Conservation (phyloP, 2,888 invertebrate genomes). For the Acanthosepion lycidas region DNA sequence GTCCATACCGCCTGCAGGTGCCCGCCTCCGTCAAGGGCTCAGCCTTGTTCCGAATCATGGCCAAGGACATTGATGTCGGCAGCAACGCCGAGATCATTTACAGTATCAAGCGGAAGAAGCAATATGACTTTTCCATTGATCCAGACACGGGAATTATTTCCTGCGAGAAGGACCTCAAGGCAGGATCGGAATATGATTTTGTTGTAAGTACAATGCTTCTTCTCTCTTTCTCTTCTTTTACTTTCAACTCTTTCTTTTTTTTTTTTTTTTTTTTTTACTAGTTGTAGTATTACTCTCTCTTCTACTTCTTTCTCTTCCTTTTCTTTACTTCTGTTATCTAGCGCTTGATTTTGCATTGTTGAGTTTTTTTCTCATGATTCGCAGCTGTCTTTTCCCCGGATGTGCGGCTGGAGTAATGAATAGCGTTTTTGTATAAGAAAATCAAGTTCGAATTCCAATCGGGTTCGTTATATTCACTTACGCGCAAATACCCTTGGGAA, state of each 20-base stretch:
- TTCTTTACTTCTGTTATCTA: too few species aligned
- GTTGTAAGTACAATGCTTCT: constrained; percentile 77
- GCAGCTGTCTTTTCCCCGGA: too few species aligned
- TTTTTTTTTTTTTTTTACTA: not conserved
- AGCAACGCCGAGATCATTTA: constrained; percentile 81
- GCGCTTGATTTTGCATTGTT: too few species aligned
- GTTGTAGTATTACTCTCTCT: too few species aligned
- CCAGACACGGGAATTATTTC: constrained; percentile 87
- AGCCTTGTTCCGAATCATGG: constrained; percentile 67
- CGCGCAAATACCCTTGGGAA: too few species aligned
- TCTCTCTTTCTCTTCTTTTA: not conserved
- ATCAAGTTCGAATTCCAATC: too few species aligned
- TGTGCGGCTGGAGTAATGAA: too few species aligned
- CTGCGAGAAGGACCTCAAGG: constrained; percentile 82
- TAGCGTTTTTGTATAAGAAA: too few species aligned
- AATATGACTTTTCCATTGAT: constrained; percentile 84
- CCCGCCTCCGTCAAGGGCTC: constrained; percentile 56
- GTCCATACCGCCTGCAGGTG: constrained; percentile 59
- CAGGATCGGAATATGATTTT: constrained; percentile 81
- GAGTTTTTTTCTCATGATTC: too few species aligned
- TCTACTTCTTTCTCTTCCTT: too few species aligned
- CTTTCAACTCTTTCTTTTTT: not conserved
- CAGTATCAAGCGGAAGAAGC: constrained; percentile 76
- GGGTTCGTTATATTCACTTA: too few species aligned
- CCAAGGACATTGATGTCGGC: constrained; percentile 70